Conservation (phyloP, 2,113 vertebrate species). For the Trichechus manatus region DNA sequence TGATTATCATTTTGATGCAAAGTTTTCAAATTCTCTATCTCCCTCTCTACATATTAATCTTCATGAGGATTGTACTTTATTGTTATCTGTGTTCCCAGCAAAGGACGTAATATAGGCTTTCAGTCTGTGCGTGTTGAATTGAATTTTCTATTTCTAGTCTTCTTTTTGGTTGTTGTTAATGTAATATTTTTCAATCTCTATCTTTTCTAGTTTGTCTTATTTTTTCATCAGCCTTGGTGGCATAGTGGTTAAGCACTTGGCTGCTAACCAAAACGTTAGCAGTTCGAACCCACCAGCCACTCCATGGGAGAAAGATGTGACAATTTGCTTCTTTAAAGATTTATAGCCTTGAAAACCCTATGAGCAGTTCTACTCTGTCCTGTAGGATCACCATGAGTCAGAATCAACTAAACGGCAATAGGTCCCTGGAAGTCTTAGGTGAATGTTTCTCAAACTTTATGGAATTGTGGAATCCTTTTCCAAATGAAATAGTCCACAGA, state of each 20-base stretch:
- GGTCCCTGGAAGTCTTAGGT: no score
- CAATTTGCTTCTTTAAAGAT: no score
- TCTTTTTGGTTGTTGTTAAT: neutral
- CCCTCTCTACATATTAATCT: neutral
- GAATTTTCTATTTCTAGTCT: neutral
- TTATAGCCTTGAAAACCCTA: neutral
- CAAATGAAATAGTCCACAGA: no score
- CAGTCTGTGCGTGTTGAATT: neutral
- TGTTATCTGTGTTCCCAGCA: neutral
- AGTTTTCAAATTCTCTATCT: conserved; percentile 23
- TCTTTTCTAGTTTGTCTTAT: neutral
- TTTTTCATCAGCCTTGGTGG: no score
- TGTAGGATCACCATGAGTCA: no score
- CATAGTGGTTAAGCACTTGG: no score
- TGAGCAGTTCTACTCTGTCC: no score
- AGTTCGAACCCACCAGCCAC: no score
- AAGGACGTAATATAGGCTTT: neutral
- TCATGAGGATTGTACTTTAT: neutral
- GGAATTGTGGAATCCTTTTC: no score
- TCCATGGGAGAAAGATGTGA: neutral
- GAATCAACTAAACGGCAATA: no score
- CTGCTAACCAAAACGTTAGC: no score
- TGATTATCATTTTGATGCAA: neutral
- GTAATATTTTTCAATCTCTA: neutral
- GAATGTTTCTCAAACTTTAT: no score